phyloP scores from a whole-genome alignment of 2,797 vertebrate species.

The Alcedo atthis region DNA sequence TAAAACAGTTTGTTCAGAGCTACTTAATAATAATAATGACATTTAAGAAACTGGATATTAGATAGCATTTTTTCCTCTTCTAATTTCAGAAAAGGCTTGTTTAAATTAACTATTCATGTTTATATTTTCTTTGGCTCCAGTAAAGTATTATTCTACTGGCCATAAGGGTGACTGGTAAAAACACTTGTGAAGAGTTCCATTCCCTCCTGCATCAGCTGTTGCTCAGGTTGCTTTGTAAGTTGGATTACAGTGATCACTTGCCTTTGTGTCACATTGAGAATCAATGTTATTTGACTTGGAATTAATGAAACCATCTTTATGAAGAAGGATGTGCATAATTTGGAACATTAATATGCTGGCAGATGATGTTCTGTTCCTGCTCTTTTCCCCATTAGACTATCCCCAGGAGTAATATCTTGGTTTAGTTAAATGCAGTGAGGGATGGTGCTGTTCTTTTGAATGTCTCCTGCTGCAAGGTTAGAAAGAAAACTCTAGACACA shows the following conservation, averaged over 20 bases:
- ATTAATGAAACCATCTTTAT: constrained; percentile 33
- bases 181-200: not conserved
- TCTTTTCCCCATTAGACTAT: constrained; percentile 20
- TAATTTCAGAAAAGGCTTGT: not conserved
- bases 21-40: not conserved
- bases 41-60: not conserved
- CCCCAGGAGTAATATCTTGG: constrained; percentile 1
- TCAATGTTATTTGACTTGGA: constrained; percentile 40
- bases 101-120: not conserved
- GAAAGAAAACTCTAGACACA: constrained; percentile 4
- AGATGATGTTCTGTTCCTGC: constrained; percentile 31
- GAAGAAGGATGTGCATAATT: constrained; percentile 49
- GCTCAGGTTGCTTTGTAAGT: not conserved
- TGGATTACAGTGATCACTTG: not conserved
- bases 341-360: constrained; percentile 37
- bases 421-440: not conserved
- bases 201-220: not conserved
- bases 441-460: not conserved
- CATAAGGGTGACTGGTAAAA: not conserved
- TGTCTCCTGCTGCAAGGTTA: constrained; percentile 10
- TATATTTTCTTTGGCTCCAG: not conserved
- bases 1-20: not conserved
- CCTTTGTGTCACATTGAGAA: constrained; percentile 17
- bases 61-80: not conserved
- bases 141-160: not conserved